Evolutionary conservation across 1,140 invertebrate species (phyloP), one percentile per base, ranked within the genome.

Genomic region (Drosophila pruinosa): DNA sequence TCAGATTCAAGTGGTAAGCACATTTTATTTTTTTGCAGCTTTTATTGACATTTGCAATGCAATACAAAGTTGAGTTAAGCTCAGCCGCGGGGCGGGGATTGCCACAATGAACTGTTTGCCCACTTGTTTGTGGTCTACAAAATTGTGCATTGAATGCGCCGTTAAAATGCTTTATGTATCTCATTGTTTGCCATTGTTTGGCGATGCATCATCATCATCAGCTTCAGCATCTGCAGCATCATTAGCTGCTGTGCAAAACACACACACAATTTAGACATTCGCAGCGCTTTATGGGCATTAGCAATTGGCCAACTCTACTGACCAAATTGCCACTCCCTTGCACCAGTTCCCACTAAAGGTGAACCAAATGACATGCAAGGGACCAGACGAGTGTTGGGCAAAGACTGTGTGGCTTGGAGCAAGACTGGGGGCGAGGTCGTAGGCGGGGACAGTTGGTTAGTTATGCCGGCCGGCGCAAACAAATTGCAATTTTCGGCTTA

Each of bases 1-100:
- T 31, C 21, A 28, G 21, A 45, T 47, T 4, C 39, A 22, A 53
- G 14, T 47, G 41, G 34, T 21, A 47, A 24, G 17, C 26, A 24
- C 26, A 34, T 12, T 34, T 3, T n/a, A 34, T 34, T 36, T 56
- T 12, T 26, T 43, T 34, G 31, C 12, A n/a, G 31, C 12, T 39
- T 54, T 54, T 75, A 80, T 78, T 88, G 78, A 73, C 83, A 82
- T 88, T 89, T 89, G 52, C 81, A 67, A 48, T 59, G 45, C 59
- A 36, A 74, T 63, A 19, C 14, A 17, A 47, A 22, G 21, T 8
- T 17, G 39, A 10, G 7, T 7, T 28, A 10, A n/a, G 5, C 31
- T 21, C 17, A 12, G 81, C 81, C 72, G 70, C 71, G 26, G 75
- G 79, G 50, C 43, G 59, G 54, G 50, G 34, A 54, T 68, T 57